Evolutionary conservation across 2,113 vertebrate genomes (phyloP).

Genomic region (Nothobranchius furzeri): DNA sequence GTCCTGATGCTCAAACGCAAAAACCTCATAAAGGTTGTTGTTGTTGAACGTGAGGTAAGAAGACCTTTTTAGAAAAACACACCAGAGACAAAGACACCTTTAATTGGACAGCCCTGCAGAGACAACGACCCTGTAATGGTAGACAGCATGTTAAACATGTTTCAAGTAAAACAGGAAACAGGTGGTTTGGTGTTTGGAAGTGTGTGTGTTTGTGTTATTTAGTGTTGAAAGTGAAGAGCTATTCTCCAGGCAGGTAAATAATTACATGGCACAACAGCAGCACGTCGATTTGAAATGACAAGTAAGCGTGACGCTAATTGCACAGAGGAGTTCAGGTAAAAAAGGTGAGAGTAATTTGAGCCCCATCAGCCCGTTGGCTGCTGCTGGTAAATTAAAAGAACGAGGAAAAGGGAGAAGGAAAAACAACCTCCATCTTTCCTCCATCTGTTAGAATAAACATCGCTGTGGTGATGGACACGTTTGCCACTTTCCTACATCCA

Average conservation of each 20-base stretch:
- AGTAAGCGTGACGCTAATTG: conserved; percentile 63
- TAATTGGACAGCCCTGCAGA: conserved; percentile 33
- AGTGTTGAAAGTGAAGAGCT: conserved; percentile 40
- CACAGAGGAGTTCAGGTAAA: conserved; percentile 58
- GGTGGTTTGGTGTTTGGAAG: conserved; percentile 15
- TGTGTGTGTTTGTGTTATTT: conserved; percentile 36
- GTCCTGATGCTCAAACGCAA: conserved; percentile 60
- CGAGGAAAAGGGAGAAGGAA: not conserved
- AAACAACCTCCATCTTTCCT: not conserved
- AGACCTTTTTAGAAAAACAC: conserved; percentile 31
- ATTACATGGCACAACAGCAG: conserved; percentile 65
- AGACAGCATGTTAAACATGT: conserved; percentile 62
- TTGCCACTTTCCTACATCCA: not conserved
- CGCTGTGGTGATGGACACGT: not conserved
- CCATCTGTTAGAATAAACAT: not conserved
- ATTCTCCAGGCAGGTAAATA: conserved; percentile 57
- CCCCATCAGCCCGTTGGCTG: conserved; percentile 57
- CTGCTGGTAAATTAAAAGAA: conserved; percentile 46
- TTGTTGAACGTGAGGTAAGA: conserved; percentile 14
- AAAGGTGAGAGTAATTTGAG: conserved; percentile 58
- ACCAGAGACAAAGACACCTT: conserved; percentile 45
- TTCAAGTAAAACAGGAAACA: conserved; percentile 30
- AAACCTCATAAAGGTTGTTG: conserved; percentile 3
- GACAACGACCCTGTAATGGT: conserved; percentile 57
- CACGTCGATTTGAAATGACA: conserved; percentile 64